A percentile compares a stretch with the other conserved stretches of the same genome.
These are phyloP conservation scores for Molossus molossus DNA, from an alignment of 2,797 vertebrate species.

Conservation along the genomic window DNA sequence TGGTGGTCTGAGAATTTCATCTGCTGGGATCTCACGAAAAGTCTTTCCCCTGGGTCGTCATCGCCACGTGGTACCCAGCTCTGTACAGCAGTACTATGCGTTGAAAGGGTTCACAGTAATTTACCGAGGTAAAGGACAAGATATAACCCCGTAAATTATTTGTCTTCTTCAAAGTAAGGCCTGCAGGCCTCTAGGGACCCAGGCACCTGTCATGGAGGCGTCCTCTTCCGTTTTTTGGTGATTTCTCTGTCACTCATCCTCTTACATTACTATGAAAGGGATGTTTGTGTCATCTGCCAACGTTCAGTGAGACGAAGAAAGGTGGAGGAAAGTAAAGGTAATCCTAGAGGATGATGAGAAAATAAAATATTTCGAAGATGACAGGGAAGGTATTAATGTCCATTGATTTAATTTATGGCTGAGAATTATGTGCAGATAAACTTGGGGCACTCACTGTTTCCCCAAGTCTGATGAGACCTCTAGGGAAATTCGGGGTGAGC, in stretches of 20 bases:
- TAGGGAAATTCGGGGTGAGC: neutral
- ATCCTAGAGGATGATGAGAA: neutral
- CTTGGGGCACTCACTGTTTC: neutral
- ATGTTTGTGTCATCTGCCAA: neutral
- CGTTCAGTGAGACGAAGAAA: slow-evolving; percentile 34
- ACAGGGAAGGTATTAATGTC: neutral
- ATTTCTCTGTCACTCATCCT: neutral
- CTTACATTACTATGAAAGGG: neutral
- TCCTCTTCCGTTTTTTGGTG: neutral
- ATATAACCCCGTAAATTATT: neutral
- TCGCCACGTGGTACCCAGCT: neutral
- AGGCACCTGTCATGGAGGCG: neutral
- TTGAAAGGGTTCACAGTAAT: neutral
- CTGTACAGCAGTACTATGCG: neutral
- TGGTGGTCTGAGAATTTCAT: neutral
- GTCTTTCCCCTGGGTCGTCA: neutral
- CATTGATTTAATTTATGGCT: neutral
- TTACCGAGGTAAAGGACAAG: neutral
- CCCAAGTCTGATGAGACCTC: neutral
- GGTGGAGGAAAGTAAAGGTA: neutral
- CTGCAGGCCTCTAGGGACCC: neutral
- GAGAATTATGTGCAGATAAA: neutral
- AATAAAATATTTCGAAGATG: neutral
- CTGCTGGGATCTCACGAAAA: neutral
- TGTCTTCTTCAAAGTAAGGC: slow-evolving; percentile 28